Evolutionary conservation across 2,888 invertebrate species (phyloP).

Genomic region (Apodemia hepburni): DNA sequence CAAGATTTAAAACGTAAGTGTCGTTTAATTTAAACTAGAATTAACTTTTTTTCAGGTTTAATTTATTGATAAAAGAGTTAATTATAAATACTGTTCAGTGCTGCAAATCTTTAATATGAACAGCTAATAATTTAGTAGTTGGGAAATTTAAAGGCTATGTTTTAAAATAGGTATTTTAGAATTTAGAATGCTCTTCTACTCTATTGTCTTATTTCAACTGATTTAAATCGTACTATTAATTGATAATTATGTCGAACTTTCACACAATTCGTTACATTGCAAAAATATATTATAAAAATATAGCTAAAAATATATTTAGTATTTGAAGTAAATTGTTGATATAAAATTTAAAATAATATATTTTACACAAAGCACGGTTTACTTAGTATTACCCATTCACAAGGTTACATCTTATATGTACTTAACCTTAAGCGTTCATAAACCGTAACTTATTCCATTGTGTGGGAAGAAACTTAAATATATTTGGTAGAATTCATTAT

Average conservation of each 20-base stretch:
- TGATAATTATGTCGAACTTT: not conserved
- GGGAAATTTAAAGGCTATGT: not conserved
- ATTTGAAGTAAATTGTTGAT: too few species aligned
- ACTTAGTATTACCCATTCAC: too few species aligned
- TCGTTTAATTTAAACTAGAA: not conserved
- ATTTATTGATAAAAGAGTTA: not conserved
- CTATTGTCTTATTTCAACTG: slow-evolving; percentile 1
- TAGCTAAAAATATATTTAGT: too few species aligned
- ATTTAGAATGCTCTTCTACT: not conserved
- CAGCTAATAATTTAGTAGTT: not conserved
- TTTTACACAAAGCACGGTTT: too few species aligned
- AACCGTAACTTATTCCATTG: too few species aligned
- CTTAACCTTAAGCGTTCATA: too few species aligned
- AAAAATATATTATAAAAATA: too few species aligned
- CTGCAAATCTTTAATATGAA: not conserved
- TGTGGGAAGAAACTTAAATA: too few species aligned
- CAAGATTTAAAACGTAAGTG: slow-evolving; percentile 73
- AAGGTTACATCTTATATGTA: too few species aligned
- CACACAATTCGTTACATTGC: not conserved
- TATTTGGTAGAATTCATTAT: too few species aligned
- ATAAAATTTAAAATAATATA: too few species aligned
- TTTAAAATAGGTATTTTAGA: not conserved
- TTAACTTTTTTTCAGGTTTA: slow-evolving; percentile 4
- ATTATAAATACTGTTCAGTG: not conserved
- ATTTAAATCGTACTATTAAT: not conserved